phyloP scores from a whole-genome alignment of 2,888 invertebrate species.

The Cynaeus angustus region DNA sequence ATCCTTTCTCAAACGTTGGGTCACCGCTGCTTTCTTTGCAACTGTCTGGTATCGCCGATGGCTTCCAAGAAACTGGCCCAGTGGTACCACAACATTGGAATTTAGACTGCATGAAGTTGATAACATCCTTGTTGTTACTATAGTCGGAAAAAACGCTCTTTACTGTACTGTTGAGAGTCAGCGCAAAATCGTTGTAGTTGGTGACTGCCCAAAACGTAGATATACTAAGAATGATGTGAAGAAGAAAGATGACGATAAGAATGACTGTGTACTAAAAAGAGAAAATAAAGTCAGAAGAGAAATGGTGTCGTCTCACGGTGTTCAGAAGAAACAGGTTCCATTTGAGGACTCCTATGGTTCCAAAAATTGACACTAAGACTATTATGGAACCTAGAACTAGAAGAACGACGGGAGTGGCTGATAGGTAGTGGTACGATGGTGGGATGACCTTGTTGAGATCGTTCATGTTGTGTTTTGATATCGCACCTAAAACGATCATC shows the following conservation, averaged over 20 bases:
- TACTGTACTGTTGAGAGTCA: not conserved
- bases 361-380: not conserved
- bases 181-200: not conserved
- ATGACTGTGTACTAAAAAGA: conserved; percentile 1
- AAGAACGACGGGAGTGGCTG: not conserved
- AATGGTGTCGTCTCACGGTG: not conserved
- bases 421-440: not conserved
- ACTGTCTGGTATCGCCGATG: not conserved
- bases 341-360: conserved; percentile 3
- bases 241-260: conserved; percentile 1
- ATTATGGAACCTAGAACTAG: conserved; percentile 3
- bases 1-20: not conserved
- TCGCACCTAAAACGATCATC: not conserved
- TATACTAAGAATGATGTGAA: not conserved
- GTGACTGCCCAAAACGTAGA: not conserved
- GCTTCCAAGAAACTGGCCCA: not conserved
- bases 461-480: not conserved
- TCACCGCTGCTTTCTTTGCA: too few species aligned
- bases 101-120: conserved; percentile 1
- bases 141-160: not conserved
- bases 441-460: conserved; percentile 3
- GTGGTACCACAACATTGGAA: not conserved
- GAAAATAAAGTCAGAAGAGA: not conserved
- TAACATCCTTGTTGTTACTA: not conserved
- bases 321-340: not conserved